phyloP scores from a whole-genome alignment of 2,113 vertebrate species.

The Alaudala cheleensis region DNA sequence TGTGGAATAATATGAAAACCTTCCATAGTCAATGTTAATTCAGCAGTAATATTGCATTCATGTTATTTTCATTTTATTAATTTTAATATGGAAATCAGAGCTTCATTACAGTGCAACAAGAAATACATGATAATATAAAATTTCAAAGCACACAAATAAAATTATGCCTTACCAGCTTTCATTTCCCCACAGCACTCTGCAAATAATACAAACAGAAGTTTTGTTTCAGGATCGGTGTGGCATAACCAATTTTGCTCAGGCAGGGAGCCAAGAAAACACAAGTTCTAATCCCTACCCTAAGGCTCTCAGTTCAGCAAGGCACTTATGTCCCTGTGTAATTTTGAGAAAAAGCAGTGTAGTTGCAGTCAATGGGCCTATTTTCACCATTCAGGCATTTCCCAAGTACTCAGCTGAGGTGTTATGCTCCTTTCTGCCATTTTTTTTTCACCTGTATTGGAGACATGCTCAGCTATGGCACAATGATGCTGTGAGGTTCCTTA shows the following conservation, averaged over 20 bases:
- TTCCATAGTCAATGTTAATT: constrained; percentile 24
- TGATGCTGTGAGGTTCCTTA: background rate
- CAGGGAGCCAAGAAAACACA: constrained; percentile 44
- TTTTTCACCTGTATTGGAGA: background rate
- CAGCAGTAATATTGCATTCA: constrained; percentile 29
- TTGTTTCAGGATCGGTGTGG: constrained; percentile 41
- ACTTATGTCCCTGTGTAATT: constrained; percentile 14
- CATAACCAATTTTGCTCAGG: constrained; percentile 59
- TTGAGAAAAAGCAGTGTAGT: background rate
- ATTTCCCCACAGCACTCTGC: constrained; percentile 48
- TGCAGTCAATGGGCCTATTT: constrained; percentile 3
- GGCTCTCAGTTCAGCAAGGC: constrained; percentile 24
- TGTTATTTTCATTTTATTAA: constrained; percentile 61
- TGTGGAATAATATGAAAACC: constrained; percentile 3
- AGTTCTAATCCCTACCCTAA: constrained; percentile 46
- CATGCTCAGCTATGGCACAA: background rate
- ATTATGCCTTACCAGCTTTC: constrained; percentile 54
- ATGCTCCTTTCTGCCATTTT: background rate
- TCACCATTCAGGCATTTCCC: background rate
- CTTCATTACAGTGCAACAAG: constrained; percentile 37
- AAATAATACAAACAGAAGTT: constrained; percentile 54
- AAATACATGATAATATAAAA: constrained; percentile 38
- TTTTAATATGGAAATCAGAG: constrained; percentile 59
- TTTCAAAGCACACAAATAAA: constrained; percentile 55
- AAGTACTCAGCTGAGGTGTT: background rate